Evolutionary conservation across 2,113 vertebrate genomes (phyloP).

Genomic region (Enhydra lutris): DNA sequence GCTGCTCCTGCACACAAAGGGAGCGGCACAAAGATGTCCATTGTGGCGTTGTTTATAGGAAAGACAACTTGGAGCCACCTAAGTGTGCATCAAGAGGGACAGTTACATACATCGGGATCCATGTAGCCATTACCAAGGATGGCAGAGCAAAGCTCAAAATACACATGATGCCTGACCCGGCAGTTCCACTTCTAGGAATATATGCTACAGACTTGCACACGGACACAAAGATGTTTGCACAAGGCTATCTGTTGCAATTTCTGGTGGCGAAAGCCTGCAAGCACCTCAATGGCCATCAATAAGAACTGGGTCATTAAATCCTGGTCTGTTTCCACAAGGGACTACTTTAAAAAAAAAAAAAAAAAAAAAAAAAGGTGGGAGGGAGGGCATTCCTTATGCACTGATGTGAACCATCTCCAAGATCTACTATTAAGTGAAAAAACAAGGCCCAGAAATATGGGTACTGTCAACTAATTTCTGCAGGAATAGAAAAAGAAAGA

Average conservation of each 20-base stretch:
- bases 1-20: background rate
- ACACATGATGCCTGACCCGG: background rate
- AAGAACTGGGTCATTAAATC: background rate
- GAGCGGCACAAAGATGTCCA: conserved; percentile 9
- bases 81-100: background rate
- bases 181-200: conserved; percentile 29
- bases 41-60: background rate
- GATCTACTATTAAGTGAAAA: rapidly evolving
- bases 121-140: rapidly evolving
- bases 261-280: background rate
- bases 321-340: background rate
- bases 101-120: too few relatives aligned
- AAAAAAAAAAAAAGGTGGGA: rapidly evolving
- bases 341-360: background rate
- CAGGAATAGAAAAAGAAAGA: background rate
- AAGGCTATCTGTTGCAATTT: background rate
- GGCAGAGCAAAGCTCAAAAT: background rate
- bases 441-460: background rate
- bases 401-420: rapidly evolving
- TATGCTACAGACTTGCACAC: background rate
- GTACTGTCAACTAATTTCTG: background rate
- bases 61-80: background rate
- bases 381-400: background rate
- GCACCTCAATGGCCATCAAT: background rate
- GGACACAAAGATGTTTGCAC: background rate